Evolutionary conservation across 2,888 invertebrate species (phyloP), one percentile per base, ranked within the genome.

Genomic region (Incurvaria masculella): DNA sequence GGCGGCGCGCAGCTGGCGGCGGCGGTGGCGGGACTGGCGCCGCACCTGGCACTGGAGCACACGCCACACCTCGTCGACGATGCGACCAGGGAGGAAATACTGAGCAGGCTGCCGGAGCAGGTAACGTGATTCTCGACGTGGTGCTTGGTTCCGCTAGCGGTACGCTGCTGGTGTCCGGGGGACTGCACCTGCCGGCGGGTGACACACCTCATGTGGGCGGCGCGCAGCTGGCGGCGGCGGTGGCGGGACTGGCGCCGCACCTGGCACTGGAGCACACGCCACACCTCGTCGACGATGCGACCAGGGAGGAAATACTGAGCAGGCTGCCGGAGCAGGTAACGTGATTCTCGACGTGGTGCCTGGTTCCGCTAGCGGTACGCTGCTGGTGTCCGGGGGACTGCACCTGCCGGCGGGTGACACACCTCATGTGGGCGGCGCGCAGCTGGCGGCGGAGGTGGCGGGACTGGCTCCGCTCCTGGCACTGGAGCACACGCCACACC

Each of bases 71-170:
- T 76, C 44, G 71, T 78, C 1, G 82, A 83, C 48, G 78, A 75
- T 47, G 68, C 70, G 39, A 78, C 81, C 55, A 71, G 74, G 45
- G 72, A 80, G 49, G 68, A 65, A 50, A 78, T 80, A 51, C 62
- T 82, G 49, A 71, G n/a, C n/a, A n/a, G n/a, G n/a, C n/a, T n/a
- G n/a, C n/a, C n/a, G 1, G 82, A 81, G 61, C 80, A 82, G 64
- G 83, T 82, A n/a, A n/a, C n/a, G n/a, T n/a, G n/a, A n/a, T n/a
- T n/a, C n/a, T n/a, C 46, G 83, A 82, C 2, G 82, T 85, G 1
- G 83, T 86, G 0, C 85, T 85, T 1, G 85, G 85, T 0, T 84
- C 85, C 0, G 85, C 85, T 47, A 78, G 80, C 51, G 86, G 86
- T 0, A 79, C 81, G 2, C 69, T 86, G 0, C 64, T 83, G 0